Evolutionary conservation across 1,140 invertebrate genomes (phyloP).

Genomic region (Pseudomyrmex gracilis): DNA sequence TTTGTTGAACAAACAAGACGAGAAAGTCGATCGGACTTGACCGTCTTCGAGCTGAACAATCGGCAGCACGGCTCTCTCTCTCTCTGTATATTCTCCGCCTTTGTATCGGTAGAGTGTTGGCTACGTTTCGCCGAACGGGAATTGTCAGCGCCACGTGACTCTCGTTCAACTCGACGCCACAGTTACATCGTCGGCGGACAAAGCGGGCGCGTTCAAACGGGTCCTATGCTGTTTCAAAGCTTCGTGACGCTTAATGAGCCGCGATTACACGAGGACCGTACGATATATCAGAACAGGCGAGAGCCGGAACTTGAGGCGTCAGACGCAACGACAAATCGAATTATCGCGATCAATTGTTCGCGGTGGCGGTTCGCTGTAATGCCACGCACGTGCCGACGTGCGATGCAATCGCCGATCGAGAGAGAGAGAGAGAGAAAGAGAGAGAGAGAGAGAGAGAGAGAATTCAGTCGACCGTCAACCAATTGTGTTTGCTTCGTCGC

Average conservation of each 20-base stretch:
- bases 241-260: conserved; percentile 47
- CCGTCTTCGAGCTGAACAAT: too few relatives aligned
- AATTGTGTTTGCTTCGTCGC: neutral
- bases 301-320: conserved; percentile 53
- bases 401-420: neutral
- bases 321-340: conserved; percentile 48
- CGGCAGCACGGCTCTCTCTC: too few relatives aligned
- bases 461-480: neutral
- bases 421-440: too few relatives aligned
- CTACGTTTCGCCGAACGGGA: neutral
- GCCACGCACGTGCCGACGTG: conserved; percentile 34
- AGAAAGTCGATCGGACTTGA: too few relatives aligned
- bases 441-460: too few relatives aligned
- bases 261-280: conserved; percentile 27
- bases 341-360: conserved; percentile 56
- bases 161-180: neutral
- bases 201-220: conserved; percentile 37
- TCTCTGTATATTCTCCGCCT: too few relatives aligned
- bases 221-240: neutral
- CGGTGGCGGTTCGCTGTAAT: conserved; percentile 39
- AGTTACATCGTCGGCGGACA: conserved; percentile 6
- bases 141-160: conserved; percentile 27
- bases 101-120: too few relatives aligned
- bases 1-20: too few relatives aligned
- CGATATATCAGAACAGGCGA: conserved; percentile 14